These are phyloP conservation scores for Pseudomyrmex pallidus DNA, from an alignment of 1,140 invertebrate genomes.

Conservation along the genomic window DNA sequence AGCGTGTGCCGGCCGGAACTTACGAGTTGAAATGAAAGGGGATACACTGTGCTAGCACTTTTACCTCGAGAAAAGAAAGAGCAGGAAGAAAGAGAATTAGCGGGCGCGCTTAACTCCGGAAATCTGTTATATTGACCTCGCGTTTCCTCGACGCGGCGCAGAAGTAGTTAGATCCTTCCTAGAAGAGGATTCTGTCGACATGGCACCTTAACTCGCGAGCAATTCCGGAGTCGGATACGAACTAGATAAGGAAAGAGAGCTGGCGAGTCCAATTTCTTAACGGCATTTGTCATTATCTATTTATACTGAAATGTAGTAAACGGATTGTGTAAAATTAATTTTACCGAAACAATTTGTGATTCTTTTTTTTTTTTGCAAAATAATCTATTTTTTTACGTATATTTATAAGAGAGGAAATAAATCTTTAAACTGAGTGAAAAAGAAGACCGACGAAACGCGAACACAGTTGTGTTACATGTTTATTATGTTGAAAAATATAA, in stretches of 20 bases:
- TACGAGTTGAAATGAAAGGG: conserved; percentile 31
- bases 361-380: neutral
- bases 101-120: conserved; percentile 20
- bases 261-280: neutral
- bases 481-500: too few species aligned
- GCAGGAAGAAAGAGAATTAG: conserved; percentile 30
- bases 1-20: conserved; percentile 35
- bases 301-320: neutral
- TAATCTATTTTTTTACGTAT: neutral
- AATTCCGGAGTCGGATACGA: neutral
- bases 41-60: neutral
- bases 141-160: conserved; percentile 8
- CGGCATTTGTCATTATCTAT: conserved; percentile 19
- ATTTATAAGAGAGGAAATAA: neutral
- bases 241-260: conserved; percentile 40
- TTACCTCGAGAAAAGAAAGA: conserved; percentile 29
- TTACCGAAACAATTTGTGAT: neutral
- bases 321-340: conserved; percentile 1
- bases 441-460: too few species aligned
- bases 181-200: conserved; percentile 35
- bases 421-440: too few species aligned
- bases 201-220: conserved; percentile 12
- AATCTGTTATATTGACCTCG: conserved; percentile 52
- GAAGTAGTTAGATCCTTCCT: conserved; percentile 37
- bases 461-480: too few species aligned